Conservation (phyloP, 2,113 vertebrate genomes). For the Vimba vimba region DNA sequence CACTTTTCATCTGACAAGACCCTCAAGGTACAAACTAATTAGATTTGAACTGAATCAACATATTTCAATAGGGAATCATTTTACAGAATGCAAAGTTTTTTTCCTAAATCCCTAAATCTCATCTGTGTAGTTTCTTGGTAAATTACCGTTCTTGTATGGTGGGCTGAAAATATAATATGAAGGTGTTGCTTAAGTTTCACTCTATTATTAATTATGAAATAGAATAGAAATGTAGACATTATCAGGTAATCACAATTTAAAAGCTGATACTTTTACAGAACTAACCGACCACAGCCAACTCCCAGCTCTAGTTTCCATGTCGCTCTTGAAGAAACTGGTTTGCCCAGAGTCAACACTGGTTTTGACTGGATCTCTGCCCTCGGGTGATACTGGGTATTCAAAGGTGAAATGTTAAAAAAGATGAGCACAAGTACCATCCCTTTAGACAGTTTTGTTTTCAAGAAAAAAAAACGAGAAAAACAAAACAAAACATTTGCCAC, state of each 20-base stretch:
- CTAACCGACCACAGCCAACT: conserved; percentile 13
- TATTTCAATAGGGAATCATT: neutral
- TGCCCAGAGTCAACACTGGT: conserved; percentile 50
- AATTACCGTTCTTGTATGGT: neutral
- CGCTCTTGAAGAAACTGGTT: conserved; percentile 52
- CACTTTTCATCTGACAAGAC: neutral
- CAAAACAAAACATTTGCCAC: neutral
- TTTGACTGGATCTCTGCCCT: conserved; percentile 46
- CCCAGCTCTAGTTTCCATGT: conserved; percentile 39
- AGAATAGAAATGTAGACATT: neutral
- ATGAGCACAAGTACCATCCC: neutral
- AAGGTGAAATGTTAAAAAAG: neutral
- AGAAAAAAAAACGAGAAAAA: too few species aligned
- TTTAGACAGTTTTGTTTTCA: neutral
- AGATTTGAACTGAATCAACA: neutral
- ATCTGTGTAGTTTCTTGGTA: neutral
- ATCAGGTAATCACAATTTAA: neutral
- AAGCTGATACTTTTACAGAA: neutral
- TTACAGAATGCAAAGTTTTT: neutral
- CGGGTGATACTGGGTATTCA: conserved; percentile 17
- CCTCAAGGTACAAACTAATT: conserved; percentile 3
- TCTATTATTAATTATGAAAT: conserved; percentile 27
- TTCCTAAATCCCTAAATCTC: neutral
- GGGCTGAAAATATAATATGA: neutral
- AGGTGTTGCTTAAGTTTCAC: neutral